phyloP scores from a whole-genome alignment of 2,888 invertebrate genomes.

The Eilema griseolum region DNA sequence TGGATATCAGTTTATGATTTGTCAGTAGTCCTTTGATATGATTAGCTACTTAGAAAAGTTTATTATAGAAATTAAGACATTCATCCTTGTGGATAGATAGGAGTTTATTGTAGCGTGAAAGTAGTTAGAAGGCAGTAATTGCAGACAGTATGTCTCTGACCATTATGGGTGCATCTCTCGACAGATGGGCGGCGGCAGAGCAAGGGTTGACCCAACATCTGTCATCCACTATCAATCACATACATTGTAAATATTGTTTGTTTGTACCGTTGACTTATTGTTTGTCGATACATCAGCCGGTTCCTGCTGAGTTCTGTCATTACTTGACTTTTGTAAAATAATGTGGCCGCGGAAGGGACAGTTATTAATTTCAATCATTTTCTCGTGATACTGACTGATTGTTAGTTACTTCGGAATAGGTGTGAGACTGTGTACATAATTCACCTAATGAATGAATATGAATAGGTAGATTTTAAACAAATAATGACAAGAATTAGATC shows the following conservation, averaged over 20 bases:
- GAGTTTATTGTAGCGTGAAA: slow-evolving; percentile 47
- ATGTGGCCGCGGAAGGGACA: slow-evolving; percentile 46
- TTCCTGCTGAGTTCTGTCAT: slow-evolving; percentile 70
- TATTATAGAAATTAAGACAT: slow-evolving; percentile 18
- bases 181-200: slow-evolving; percentile 75
- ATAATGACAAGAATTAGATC: neutral
- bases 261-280: slow-evolving; percentile 76
- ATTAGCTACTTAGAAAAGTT: slow-evolving; percentile 15
- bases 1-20: slow-evolving; percentile 29
- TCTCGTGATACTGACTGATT: slow-evolving; percentile 36
- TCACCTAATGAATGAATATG: neutral
- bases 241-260: slow-evolving; percentile 76
- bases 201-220: slow-evolving; percentile 82
- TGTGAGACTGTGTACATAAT: slow-evolving; percentile 15
- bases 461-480: neutral
- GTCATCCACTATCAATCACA: slow-evolving; percentile 82
- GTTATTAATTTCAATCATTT: slow-evolving; percentile 50
- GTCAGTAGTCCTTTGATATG: slow-evolving; percentile 22
- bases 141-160: slow-evolving; percentile 62
- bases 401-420: slow-evolving; percentile 17
- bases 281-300: slow-evolving; percentile 69
- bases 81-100: neutral
- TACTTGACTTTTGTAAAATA: slow-evolving; percentile 59
- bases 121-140: slow-evolving; percentile 26
- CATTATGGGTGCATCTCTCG: slow-evolving; percentile 60